phyloP scores from a whole-genome alignment of 2,113 vertebrate genomes.

The Archocentrus centrarchus region DNA sequence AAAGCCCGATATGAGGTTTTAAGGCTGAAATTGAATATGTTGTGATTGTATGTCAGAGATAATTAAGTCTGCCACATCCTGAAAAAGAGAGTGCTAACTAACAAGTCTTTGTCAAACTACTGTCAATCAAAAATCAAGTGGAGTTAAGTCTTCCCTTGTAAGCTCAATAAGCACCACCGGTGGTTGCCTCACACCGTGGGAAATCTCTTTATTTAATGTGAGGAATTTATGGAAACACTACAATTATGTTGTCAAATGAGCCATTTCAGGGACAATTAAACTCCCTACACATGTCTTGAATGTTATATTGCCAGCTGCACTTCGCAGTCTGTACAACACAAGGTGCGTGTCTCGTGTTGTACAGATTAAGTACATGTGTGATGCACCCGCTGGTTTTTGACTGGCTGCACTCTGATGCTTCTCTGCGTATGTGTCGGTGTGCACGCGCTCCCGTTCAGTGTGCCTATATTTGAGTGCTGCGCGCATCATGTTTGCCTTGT shows the following conservation, averaged over 20 bases:
- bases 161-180: neutral
- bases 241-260: constrained; percentile 45
- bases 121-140: neutral
- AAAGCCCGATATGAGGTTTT: neutral
- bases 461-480: constrained; percentile 42
- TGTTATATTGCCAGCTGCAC: constrained; percentile 4
- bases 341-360: neutral
- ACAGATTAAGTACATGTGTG: constrained; percentile 32
- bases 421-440: neutral
- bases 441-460: neutral
- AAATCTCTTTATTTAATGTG: constrained; percentile 25
- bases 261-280: constrained; percentile 34
- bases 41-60: neutral
- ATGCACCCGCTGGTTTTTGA: constrained; percentile 16
- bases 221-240: constrained; percentile 32
- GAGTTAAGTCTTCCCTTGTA: neutral
- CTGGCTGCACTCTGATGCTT: constrained; percentile 17
- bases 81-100: neutral
- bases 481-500: constrained; percentile 29
- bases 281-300: neutral
- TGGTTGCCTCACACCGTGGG: neutral
- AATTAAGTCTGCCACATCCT: neutral
- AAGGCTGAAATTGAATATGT: neutral
- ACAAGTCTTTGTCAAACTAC: neutral
- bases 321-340: neutral